A percentile compares a stretch with the other conserved stretches of the same genome.
These are phyloP conservation scores for Labia minor DNA, from an alignment of 2,888 invertebrate genomes.

Conservation along the genomic window DNA sequence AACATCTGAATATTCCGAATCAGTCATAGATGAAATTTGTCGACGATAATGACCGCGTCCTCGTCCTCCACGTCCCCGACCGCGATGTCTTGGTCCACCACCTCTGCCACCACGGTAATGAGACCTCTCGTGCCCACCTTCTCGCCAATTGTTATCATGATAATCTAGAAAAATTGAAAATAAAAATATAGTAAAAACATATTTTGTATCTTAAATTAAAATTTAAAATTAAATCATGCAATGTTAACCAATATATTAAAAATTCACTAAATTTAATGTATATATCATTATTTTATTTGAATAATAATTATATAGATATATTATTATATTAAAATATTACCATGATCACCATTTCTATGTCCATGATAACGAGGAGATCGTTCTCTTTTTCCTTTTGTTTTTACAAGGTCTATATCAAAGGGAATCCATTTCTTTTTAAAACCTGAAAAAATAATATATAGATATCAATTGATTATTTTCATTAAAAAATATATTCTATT, in stretches of 20 bases:
- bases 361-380: constrained; percentile 40
- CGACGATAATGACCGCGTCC: constrained; percentile 32
- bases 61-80: constrained; percentile 40
- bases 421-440: constrained; percentile 82
- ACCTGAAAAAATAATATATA: constrained; percentile 32
- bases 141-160: constrained; percentile 33
- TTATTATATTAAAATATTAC: constrained; percentile 18
- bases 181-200: not conserved
- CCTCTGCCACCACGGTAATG: constrained; percentile 34
- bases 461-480: constrained; percentile 8
- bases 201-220: not conserved
- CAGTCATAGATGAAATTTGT: constrained; percentile 30
- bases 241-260: too few relatives aligned
- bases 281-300: too few relatives aligned
- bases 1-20: constrained; percentile 41
- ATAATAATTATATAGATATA: not conserved
- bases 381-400: constrained; percentile 54
- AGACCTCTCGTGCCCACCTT: constrained; percentile 31
- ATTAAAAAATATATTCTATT: not conserved
- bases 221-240: not conserved
- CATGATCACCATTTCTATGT: constrained; percentile 24
- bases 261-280: too few relatives aligned
- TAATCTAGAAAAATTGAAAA: constrained; percentile 27
- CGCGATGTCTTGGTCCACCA: constrained; percentile 29
- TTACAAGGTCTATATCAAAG: constrained; percentile 71